A percentile compares a stretch with the other conserved stretches of the same genome.
phyloP scores from a whole-genome alignment of 2,113 vertebrate species.

The Campylomormyrus numenius region DNA sequence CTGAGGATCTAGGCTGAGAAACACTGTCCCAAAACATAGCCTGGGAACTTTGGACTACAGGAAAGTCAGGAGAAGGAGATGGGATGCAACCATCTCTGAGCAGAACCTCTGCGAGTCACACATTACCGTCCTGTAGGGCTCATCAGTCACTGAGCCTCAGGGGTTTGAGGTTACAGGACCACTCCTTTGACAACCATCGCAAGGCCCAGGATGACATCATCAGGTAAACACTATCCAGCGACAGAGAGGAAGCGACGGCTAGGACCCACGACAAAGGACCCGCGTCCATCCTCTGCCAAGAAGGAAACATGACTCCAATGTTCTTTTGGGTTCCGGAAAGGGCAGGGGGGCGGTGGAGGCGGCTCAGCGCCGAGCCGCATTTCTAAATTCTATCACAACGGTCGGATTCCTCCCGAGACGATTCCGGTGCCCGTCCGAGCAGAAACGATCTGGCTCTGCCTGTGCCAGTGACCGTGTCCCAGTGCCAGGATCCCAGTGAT shows the following conservation, averaged over 20 bases:
- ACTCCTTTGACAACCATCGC: neutral
- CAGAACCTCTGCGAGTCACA: neutral
- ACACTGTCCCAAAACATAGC: neutral
- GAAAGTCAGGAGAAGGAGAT: neutral
- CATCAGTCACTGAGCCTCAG: neutral
- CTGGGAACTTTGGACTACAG: neutral
- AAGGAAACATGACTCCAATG: neutral
- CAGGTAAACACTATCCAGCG: neutral
- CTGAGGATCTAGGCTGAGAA: neutral
- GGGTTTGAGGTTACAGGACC: neutral
- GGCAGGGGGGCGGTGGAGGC: neutral
- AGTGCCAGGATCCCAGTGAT: neutral
- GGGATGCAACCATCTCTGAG: neutral
- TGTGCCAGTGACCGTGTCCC: neutral
- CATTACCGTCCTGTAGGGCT: neutral
- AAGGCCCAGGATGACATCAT: neutral
- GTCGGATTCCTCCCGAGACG: neutral
- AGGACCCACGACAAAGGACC: neutral
- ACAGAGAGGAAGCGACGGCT: neutral
- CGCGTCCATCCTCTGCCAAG: neutral
- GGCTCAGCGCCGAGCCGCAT: neutral
- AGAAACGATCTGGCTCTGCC: neutral
- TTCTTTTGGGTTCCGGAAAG: neutral
- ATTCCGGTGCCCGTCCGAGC: neutral
- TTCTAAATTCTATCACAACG: neutral